Base-by-base conservation (phyloP, 1,140 invertebrate species). In the Drosophila persimilis region DNA sequence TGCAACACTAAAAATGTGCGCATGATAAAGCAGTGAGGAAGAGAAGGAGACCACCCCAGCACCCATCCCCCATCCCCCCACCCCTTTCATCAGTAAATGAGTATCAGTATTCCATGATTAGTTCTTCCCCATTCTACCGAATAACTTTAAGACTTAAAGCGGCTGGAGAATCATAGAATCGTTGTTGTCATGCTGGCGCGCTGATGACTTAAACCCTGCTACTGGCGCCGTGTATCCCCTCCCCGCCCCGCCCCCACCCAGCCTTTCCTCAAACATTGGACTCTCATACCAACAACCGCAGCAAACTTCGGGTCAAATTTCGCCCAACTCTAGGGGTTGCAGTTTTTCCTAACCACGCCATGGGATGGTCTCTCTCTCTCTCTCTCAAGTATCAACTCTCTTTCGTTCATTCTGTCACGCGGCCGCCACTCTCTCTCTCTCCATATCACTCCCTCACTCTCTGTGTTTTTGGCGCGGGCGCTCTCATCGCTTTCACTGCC, bases 1-100 rank as follows among this genome's bases (percentile, higher is more conserved):
- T 88, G 83, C 83, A 88, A 89, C 83, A 88, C 83, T 88, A 81
- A 88, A 88, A 88, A 88, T 83, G 66, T 77, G 80, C 71, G 80
- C 63, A 69, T 69, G 65, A 69, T 69, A 75, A 74, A 63, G 73
- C 72, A 74, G 62, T 72, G 73, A 53, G 35, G 43, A 8, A 31
- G 29, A 8, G 29, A 31, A 13, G 35, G 3, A 39, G 35, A 39
- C 35, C 35, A 13, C 11, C 39, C 22, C 43, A 48, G 29, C 24
- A 35, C 52, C 48, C 48, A 57, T 15, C 44, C 26, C 45, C 50
- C 50, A 44, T 47, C 70, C 62, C 74, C 35, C 57, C 57, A 15
- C 47, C 66, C 51, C 53, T 26, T 26, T 64, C 15, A 15, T 15
- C 15, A 64, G 59, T 77, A 84, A 64, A 53, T 45, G 67, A 77